Base-by-base conservation (phyloP, 92 coral and sea anemone genomes). In the Parazoanthus atlanticus region DNA sequence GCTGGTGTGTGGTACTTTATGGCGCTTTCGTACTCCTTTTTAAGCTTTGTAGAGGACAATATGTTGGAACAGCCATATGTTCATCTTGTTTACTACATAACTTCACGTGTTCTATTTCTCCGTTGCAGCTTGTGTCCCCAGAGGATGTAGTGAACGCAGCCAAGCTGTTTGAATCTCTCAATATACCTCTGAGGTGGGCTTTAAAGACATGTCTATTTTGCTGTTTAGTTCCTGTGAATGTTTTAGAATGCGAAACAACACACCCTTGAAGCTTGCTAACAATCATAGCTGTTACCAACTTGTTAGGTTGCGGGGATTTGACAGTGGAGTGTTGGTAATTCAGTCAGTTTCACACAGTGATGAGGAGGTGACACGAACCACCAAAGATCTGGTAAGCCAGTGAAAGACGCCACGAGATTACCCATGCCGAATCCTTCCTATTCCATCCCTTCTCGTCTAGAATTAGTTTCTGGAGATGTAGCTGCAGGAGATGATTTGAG, bases 111-210 rank as follows among this genome's bases (percentile, higher is more conserved):
- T 67, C 9, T 33, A 3, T 43, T 26, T 26, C 16, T 32, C 19
- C 47, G 28, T 89, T 81, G 74, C 89, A 97, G 99, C 93, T 97
- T 34, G 99, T 97, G 74, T 97, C 99, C 15, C 99, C 99, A 43
- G 99, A 97, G 40, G 99, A 97, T 69, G 92, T 97, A 64, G 92
- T 97, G 6, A 97, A 97, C 88, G 99, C 99, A 38, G 92, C 99
- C 58, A 94, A 89, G 82, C 89, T 91, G 85, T 94, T 97, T 81
- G 93, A 94, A 83, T 85, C 94, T 26, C 91, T 94, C 41, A 90
- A 90, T 0, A 89, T 97, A 52, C 98, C 99, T 10, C 76, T 97
- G 47, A 95, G 97, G 99, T 97, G 81, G 79, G 92, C 67, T 36
- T 0, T 2, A 6, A 81, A 31, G 47, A 16, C 65, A 28, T 28